Percentiles rank a stretch among this genome's conserved stretches.
Evolutionary conservation across 1,140 invertebrate species (phyloP).

Genomic region (Argopecten irradians): DNA sequence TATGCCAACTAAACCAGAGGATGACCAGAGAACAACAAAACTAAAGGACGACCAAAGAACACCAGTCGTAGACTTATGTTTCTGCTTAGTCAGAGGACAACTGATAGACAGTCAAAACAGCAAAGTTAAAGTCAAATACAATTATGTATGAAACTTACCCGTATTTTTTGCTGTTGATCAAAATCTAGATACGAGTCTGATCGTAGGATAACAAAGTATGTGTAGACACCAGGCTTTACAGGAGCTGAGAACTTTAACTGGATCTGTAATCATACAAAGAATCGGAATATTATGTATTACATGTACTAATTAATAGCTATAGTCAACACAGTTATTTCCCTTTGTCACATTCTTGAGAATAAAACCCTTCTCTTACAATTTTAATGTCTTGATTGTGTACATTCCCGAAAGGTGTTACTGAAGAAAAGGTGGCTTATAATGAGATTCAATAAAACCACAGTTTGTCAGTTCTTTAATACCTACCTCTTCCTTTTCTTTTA

Average conservation of each 20-base stretch:
- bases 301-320: no score
- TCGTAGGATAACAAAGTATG: constrained; percentile 94
- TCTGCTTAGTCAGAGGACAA: no score
- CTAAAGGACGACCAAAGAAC: no score
- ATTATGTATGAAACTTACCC: constrained; percentile 60
- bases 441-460: neutral
- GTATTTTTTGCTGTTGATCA: constrained; percentile 75
- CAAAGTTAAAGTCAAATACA: no score
- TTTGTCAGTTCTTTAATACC: neutral
- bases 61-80: no score
- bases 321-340: no score
- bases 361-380: no score
- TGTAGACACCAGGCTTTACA: constrained; percentile 92
- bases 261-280: constrained; percentile 82
- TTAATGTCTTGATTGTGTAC: no score
- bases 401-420: neutral
- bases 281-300: neutral
- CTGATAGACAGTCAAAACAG: no score
- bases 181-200: constrained; percentile 92
- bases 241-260: constrained; percentile 98
- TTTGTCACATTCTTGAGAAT: no score
- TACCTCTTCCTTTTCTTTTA: constrained; percentile 78
- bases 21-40: no score
- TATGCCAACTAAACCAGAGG: no score
- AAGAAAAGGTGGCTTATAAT: neutral